These are phyloP conservation scores for Himalopsyche phryganea DNA, from an alignment of 1,140 invertebrate species.

Conservation along the genomic window DNA sequence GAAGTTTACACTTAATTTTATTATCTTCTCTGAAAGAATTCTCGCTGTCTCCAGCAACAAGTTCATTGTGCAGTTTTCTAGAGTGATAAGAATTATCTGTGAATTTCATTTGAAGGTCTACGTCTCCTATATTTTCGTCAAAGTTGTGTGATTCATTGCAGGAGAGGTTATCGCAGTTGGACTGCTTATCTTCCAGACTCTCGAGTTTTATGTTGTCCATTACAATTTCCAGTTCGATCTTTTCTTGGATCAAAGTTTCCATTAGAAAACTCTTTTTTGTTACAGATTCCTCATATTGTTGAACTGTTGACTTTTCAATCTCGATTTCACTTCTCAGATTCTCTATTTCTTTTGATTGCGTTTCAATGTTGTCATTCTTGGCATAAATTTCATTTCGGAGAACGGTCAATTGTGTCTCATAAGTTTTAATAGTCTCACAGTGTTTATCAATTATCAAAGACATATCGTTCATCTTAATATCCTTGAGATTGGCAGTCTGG, in stretches of 20 bases:
- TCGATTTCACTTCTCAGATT: background rate
- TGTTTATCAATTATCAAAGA: no score
- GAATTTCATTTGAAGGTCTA: no score
- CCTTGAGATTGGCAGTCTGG: no score
- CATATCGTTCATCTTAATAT: no score
- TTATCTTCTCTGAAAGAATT: slow-evolving; percentile 1
- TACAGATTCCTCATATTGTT: background rate
- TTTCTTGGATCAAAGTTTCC: slow-evolving; percentile 7
- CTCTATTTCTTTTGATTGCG: slow-evolving; percentile 1
- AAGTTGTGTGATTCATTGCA: background rate
- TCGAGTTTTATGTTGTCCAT: slow-evolving; percentile 5
- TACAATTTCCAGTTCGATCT: slow-evolving; percentile 1
- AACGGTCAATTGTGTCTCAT: no score
- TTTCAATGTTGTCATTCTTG: background rate
- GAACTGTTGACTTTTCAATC: background rate
- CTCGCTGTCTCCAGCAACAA: background rate
- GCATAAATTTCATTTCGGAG: no score
- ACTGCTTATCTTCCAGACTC: background rate
- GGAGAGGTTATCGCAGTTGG: background rate
- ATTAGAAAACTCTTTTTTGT: background rate
- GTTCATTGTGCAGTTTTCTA: background rate
- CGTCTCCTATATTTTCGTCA: slow-evolving; percentile 1
- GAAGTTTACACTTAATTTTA: slow-evolving; percentile 4
- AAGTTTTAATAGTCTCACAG: no score
- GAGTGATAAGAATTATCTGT: background rate